A percentile compares a stretch with the other conserved stretches of the same genome.
phyloP scores from a whole-genome alignment of 2,888 invertebrate species.

The Brachylomia viminalis region DNA sequence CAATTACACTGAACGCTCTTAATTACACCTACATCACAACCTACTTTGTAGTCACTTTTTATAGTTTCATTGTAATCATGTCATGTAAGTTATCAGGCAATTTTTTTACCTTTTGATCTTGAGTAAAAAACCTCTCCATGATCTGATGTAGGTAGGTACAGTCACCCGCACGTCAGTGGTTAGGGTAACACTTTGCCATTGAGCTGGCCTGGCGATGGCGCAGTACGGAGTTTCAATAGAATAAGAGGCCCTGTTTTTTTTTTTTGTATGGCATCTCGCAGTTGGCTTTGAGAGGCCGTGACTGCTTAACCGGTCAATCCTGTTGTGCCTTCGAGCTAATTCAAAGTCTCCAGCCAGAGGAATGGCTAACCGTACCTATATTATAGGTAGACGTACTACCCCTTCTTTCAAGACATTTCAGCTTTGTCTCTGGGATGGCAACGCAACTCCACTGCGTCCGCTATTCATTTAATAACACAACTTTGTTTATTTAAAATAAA shows the following conservation, averaged over 20 bases:
- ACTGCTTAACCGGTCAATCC: too few relatives aligned
- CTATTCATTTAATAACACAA: too few relatives aligned
- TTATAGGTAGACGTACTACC: too few relatives aligned
- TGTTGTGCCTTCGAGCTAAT: too few relatives aligned
- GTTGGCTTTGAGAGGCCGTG: too few relatives aligned
- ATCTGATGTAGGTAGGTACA: background rate
- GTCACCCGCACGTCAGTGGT: background rate
- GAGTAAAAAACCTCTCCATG: background rate
- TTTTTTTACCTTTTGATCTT: background rate
- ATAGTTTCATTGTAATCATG: background rate
- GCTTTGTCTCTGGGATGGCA: background rate
- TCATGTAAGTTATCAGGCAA: background rate
- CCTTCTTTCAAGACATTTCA: background rate
- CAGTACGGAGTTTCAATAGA: background rate
- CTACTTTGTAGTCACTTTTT: background rate
- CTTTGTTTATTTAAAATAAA: too few relatives aligned
- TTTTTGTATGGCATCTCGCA: too few relatives aligned
- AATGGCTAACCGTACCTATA: too few relatives aligned
- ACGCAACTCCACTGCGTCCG: too few relatives aligned
- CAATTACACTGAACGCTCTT: slow-evolving; percentile 25
- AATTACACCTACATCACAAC: slow-evolving; percentile 22
- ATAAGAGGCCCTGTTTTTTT: background rate
- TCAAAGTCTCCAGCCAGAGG: too few relatives aligned
- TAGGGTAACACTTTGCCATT: too few relatives aligned
- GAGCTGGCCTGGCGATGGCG: too few relatives aligned